Base-by-base conservation (phyloP, 2,113 vertebrate genomes). In the Sturnira hondurensis region DNA sequence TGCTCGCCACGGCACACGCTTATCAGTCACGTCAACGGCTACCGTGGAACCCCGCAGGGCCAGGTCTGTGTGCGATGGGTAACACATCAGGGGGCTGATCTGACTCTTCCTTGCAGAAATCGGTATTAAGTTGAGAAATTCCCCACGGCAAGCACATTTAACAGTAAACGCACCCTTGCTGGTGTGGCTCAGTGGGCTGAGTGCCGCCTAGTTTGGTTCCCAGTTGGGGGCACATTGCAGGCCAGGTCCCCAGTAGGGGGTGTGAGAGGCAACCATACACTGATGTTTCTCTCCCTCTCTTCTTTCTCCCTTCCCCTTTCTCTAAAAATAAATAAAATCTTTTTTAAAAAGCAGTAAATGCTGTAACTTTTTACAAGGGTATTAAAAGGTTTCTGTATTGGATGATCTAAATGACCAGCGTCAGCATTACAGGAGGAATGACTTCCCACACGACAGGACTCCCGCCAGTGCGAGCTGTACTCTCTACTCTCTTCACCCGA, bases 401-500 rank as follows among this genome's bases (percentile, higher is more conserved):
- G n/a, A 16, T 24, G 14, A 19, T 8, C 45, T 61, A 13, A 28
- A 52, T n/a, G 16, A 58, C 67, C 70, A 26, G 50, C 36, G 4
- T 38, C 28, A 28, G 31, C 2, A 16, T 38, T 33, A 8, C 0
- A 2, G 13, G 26, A 41, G 19, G 2, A 22, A 2, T 0, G 31
- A 33, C 12, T 14, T 33, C 78, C 13, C 36, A 1, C n/a, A 16
- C 45, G n/a, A 3, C 10, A 2, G 0, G 15, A 56, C 17, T 26
- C 41, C 41, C 19, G 5, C 0, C n/a, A 41, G 24, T 11, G 6
- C 38, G n/a, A 43, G 33, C 61, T 17, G 13, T 7, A 2, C 5
- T 8, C 26, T 7, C 20, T 1, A 20, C 33, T 9, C 33, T 9
- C 33, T 43, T 14, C 17, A 13, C 4, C 56, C 15, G 12, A 11